Evolutionary conservation across 2,888 invertebrate genomes (phyloP).

Genomic region (Drosophila demipolita): DNA sequence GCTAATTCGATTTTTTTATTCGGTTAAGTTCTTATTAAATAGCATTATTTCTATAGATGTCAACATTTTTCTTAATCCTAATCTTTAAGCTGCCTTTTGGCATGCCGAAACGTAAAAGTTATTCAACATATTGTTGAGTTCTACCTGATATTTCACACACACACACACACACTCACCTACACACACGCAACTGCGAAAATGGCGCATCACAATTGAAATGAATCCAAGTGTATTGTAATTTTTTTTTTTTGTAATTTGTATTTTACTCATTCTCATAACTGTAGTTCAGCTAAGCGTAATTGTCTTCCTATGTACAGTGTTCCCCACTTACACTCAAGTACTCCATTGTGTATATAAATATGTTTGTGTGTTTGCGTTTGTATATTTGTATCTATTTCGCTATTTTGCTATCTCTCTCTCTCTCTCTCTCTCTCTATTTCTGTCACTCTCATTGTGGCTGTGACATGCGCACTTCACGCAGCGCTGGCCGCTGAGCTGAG

Average conservation of each 20-base stretch:
- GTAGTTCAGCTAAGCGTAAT: constrained; percentile 50
- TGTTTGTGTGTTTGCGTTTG: not conserved
- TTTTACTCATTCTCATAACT: constrained; percentile 40
- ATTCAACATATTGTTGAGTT: constrained; percentile 5
- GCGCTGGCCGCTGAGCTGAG: constrained; percentile 31
- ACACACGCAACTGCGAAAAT: constrained; percentile 21
- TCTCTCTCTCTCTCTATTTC: constrained; percentile 33
- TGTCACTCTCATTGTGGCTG: constrained; percentile 37
- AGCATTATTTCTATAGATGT: not conserved
- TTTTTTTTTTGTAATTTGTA: not conserved
- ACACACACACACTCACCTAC: constrained; percentile 1
- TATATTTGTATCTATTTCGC: constrained; percentile 20
- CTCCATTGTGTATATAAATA: constrained; percentile 2
- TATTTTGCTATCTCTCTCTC: not conserved
- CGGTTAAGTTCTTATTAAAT: not conserved
- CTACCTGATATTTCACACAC: constrained; percentile 7
- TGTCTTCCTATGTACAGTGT: constrained; percentile 71
- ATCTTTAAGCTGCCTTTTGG: not conserved
- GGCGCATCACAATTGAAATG: constrained; percentile 51
- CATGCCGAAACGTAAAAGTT: constrained; percentile 13
- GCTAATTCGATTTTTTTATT: not conserved
- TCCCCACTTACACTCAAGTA: not conserved
- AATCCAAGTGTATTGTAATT: constrained; percentile 18
- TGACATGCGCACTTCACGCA: constrained; percentile 78
- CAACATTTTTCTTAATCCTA: not conserved